Base-by-base conservation (phyloP, 1,140 invertebrate species). In the Mercenaria mercenaria region DNA sequence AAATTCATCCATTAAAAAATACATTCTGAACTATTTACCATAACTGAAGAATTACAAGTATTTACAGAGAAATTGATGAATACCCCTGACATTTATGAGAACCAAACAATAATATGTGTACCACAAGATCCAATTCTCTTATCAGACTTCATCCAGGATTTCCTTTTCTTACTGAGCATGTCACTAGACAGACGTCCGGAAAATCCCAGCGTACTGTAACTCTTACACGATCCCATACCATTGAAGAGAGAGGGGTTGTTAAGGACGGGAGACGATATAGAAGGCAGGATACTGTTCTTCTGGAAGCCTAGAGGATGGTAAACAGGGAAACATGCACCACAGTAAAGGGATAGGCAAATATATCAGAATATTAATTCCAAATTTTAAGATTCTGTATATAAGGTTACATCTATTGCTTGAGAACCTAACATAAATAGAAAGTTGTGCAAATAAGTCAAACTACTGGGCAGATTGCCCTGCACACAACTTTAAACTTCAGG, bases 101-200 rank as follows among this genome's bases (percentile, higher is more conserved):
- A 47, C 43, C 43, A 47, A 47, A 47, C 43, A 15, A 15, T 15
- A 47, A 10, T 6, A 10, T 64, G 10, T 64, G 47, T 84, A 89
- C 88, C 88, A 61, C 79, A 77, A 18, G 88, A 89, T 82, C 80
- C 88, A 6, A 76, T 52, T 64, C 69, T 77, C 47, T 74, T 83
- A 41, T 89, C 88, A 3, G 88, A 74, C 41, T 89, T 89, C 69
- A 89, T 84, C 88, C 88, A 89, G 29, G 79, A 83, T 41, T 83
- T 82, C 29, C 88, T 32, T 41, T 34, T 61, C 41, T 64, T 88
- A 29, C 29, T 69, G 20, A 81, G 56, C 59, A 82, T 79, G 20
- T 90, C 61, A 6, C 47, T 59, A 3, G 81, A 83, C 74, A 79
- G 43, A 32, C 79, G 32, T 41, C 72, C 79, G 4, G 84, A 64